These are phyloP conservation scores for Spinus olivaceus DNA, from an alignment of 2,797 vertebrate genomes.

Conservation along the genomic window DNA sequence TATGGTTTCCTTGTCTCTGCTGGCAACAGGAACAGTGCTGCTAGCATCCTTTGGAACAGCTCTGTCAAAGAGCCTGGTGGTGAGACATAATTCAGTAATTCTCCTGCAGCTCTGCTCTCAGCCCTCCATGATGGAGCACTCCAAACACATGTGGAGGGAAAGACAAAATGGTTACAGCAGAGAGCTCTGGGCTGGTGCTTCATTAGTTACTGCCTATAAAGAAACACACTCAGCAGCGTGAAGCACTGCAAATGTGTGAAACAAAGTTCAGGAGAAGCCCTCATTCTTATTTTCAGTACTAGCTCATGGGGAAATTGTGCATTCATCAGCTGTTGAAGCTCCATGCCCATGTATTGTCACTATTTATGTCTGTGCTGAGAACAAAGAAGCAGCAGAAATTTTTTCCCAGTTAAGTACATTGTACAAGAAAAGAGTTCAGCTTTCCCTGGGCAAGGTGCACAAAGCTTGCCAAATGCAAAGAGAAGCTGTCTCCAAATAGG, in stretches of 20 bases:
- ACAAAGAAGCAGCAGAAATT: background rate
- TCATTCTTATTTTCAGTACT: background rate
- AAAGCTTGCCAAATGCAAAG: background rate
- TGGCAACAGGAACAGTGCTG: background rate
- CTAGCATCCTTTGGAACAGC: background rate
- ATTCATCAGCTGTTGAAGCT: background rate
- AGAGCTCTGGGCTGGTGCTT: background rate
- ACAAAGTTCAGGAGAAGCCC: background rate
- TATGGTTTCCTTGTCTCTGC: background rate
- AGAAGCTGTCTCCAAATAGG: background rate
- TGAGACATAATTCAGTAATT: background rate
- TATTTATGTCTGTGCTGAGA: background rate
- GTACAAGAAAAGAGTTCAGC: background rate
- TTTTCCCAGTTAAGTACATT: background rate
- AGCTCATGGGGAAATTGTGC: background rate
- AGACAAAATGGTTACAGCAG: background rate
- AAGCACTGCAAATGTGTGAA: background rate
- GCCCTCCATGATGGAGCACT: background rate
- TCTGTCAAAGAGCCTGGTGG: background rate
- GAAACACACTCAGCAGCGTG: background rate
- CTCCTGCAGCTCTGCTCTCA: background rate
- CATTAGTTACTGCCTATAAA: background rate
- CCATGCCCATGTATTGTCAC: rapidly evolving
- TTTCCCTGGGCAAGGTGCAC: background rate
- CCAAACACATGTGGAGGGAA: background rate